Evolutionary conservation across 2,888 invertebrate species (phyloP), one percentile per base, ranked within the genome.

Genomic region (Phragmatobia fuliginosa): DNA sequence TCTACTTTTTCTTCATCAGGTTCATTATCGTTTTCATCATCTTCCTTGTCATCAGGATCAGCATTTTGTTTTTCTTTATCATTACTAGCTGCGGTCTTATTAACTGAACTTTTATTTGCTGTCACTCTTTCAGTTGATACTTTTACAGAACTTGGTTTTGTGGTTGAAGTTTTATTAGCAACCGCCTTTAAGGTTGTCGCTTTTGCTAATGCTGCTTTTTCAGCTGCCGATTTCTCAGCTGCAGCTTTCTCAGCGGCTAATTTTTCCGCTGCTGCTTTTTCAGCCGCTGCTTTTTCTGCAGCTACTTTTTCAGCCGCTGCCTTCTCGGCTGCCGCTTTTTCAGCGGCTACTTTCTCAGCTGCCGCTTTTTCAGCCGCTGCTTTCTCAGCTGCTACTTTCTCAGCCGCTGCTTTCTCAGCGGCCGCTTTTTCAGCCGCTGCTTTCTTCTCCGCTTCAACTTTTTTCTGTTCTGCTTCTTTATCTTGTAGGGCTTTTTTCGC

Each of bases 401-500:
- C 70, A 8, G 70, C 66, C 33, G 66, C 71, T 14, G 32, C 60
- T 41, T 69, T 64, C 41, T 62, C 52, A 18, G 72, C 68, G 1
- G 64, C 92, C 77, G 90, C 89, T 66, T 83, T 79, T 2, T 72
- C 75, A 6, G 62, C 67, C 25, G 72, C 73, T 3, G 62, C 62
- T 66, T 68, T 66, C 52, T 70, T 79, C 16, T 75, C 69, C 0
- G 60, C 70, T 64, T 70, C 67, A 8, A 38, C 56, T 45, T 68
- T 70, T 36, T 70, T 70, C 68, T 69, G 33, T 28, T 91, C 63
- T 16, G 91, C 78, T 88, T 88, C 68, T 81, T 78, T 68, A 6
- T 77, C 49, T 32, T 74, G 68, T 62, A 68, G 67, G 25, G 31
- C 56, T 64, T 56, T 73, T 68, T 65, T 74, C 28, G 60, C 67